phyloP scores from a whole-genome alignment of 2,888 invertebrate species.

The Chrysopilus asiliformis region DNA sequence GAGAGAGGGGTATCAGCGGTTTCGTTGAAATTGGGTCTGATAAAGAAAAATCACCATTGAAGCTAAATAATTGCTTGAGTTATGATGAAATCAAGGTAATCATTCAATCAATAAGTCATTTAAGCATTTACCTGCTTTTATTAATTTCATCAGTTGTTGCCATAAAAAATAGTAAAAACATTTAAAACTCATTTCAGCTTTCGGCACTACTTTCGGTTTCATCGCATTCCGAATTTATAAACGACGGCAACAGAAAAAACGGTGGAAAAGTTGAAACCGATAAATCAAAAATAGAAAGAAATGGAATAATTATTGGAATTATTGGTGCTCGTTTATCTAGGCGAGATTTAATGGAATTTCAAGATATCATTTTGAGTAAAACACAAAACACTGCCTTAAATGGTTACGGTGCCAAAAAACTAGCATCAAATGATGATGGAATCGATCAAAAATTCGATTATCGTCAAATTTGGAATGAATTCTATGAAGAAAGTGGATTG shows the following conservation, averaged over 20 bases:
- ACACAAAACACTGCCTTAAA: constrained; percentile 38
- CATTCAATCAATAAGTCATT: neutral
- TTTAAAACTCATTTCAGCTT: constrained; percentile 16
- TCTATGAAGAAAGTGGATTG: constrained; percentile 18
- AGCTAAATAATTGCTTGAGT: constrained; percentile 39
- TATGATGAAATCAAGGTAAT: constrained; percentile 46
- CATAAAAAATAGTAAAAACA: neutral
- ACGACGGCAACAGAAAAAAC: constrained; percentile 43
- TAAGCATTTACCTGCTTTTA: neutral
- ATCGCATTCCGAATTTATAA: constrained; percentile 43
- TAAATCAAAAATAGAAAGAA: constrained; percentile 33
- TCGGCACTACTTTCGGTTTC: constrained; percentile 43
- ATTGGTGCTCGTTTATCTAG: constrained; percentile 39
- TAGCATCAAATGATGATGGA: constrained; percentile 8
- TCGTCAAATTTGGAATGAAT: constrained; percentile 18
- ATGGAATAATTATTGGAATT: constrained; percentile 39
- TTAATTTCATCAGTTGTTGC: neutral
- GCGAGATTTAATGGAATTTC: constrained; percentile 39
- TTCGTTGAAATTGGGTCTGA: constrained; percentile 42
- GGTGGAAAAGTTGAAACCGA: constrained; percentile 33
- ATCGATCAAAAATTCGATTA: constrained; percentile 1
- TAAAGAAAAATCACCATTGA: constrained; percentile 36
- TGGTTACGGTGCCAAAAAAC: constrained; percentile 33
- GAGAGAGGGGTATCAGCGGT: constrained; percentile 36
- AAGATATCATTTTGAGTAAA: constrained; percentile 39